These are phyloP conservation scores for Galbula dea DNA, from an alignment of 2,113 vertebrate species.

Conservation along the genomic window DNA sequence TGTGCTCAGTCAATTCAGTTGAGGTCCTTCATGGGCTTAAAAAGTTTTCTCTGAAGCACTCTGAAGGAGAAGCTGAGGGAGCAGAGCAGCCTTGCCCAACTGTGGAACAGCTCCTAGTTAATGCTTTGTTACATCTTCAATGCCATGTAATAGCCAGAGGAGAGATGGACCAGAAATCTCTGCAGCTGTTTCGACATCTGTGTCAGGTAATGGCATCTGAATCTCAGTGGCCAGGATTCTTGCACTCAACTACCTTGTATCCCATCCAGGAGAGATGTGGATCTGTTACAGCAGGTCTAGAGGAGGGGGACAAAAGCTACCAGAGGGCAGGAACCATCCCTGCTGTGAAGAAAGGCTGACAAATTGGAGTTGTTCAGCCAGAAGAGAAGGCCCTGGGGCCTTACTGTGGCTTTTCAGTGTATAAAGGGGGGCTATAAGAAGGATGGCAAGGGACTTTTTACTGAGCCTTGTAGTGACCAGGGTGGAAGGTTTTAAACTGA, in stretches of 20 bases:
- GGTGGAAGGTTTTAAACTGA: neutral
- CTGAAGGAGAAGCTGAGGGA: slow-evolving; percentile 37
- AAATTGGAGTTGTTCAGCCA: neutral
- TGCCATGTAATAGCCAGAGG: slow-evolving; percentile 82
- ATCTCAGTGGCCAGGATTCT: neutral
- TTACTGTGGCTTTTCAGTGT: neutral
- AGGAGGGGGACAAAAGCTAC: neutral
- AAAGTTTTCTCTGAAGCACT: slow-evolving; percentile 73
- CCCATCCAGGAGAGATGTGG: neutral
- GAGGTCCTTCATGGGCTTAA: slow-evolving; percentile 78
- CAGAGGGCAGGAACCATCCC: neutral
- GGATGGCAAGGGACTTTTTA: fast-evolving
- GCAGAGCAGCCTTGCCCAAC: slow-evolving; percentile 60
- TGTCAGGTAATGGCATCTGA: slow-evolving; percentile 79
- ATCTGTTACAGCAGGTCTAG: neutral
- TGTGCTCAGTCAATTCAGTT: slow-evolving; percentile 84
- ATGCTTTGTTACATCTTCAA: slow-evolving; percentile 83
- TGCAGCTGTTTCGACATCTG: slow-evolving; percentile 88
- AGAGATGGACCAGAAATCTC: slow-evolving; percentile 79
- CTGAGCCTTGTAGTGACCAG: neutral
- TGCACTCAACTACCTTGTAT: neutral
- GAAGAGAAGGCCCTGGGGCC: neutral
- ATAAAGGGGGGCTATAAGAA: neutral
- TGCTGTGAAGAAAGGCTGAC: neutral
- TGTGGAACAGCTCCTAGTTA: slow-evolving; percentile 82